These are phyloP conservation scores for Conistra vaccinii DNA, from an alignment of 2,888 invertebrate genomes.

Conservation along the genomic window DNA sequence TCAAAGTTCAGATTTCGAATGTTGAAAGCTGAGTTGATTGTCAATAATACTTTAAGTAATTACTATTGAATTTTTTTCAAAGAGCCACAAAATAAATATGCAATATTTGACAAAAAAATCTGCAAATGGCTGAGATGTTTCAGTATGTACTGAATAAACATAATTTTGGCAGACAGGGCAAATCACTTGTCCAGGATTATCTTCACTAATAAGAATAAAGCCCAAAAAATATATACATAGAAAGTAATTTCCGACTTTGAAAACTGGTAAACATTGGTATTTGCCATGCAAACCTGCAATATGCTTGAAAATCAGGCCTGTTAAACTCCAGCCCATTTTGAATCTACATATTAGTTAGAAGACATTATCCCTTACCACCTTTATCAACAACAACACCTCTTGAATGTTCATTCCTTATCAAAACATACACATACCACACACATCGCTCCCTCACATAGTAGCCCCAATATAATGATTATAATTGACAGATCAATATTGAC, in stretches of 20 bases:
- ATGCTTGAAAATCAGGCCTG: background rate
- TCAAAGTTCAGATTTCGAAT: conserved; percentile 6
- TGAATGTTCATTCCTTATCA: background rate
- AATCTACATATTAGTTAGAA: background rate
- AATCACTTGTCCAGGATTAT: background rate
- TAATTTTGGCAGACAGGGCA: background rate
- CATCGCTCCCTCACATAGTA: conserved; percentile 29
- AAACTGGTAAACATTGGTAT: background rate
- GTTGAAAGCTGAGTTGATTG: background rate
- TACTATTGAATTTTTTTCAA: background rate
- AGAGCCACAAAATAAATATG: background rate
- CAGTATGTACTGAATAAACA: no score
- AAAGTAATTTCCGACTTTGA: background rate
- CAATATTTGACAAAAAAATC: background rate
- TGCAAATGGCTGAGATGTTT: no score
- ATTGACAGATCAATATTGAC: conserved; percentile 82
- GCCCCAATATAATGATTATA: conserved; percentile 46
- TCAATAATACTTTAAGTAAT: background rate
- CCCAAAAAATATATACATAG: background rate
- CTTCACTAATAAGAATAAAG: background rate
- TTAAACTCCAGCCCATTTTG: background rate
- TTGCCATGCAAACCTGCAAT: background rate
- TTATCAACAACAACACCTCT: background rate
- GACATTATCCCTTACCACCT: background rate
- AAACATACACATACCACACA: background rate